Evolutionary conservation across 2,113 vertebrate species (phyloP).

Genomic region (Raja brachyura): DNA sequence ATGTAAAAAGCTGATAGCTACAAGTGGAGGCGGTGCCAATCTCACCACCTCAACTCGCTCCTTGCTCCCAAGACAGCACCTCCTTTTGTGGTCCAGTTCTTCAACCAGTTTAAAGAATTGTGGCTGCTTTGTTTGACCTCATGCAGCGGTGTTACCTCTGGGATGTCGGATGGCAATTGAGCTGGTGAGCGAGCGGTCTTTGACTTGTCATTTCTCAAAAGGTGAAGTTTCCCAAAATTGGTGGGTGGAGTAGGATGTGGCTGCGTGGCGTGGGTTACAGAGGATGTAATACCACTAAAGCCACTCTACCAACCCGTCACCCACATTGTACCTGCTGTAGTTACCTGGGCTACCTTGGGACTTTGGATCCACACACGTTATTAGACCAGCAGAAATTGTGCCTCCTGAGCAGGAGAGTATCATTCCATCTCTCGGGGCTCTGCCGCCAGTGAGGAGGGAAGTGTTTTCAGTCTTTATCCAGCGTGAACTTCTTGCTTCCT

Average conservation of each 20-base stretch:
- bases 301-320: not conserved
- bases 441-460: not conserved
- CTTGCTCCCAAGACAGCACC: not conserved
- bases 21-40: not conserved
- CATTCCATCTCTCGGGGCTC: not conserved
- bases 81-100: not conserved
- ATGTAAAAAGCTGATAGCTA: too few species aligned
- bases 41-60: not conserved
- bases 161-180: not conserved
- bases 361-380: not conserved
- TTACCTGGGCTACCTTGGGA: not conserved
- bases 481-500: not conserved
- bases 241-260: not conserved
- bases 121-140: not conserved
- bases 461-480: not conserved
- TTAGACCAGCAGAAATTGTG: not conserved
- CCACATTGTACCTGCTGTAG: not conserved
- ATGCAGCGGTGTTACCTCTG: not conserved
- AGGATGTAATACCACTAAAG: not conserved
- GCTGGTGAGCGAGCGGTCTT: not conserved
- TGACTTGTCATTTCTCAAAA: not conserved
- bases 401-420: not conserved
- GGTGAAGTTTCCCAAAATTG: not conserved
- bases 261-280: too few species aligned
- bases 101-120: not conserved